Evolutionary conservation across 2,113 vertebrate genomes (phyloP), one percentile per base, ranked within the genome.

Genomic region (Anhinga rufa): DNA sequence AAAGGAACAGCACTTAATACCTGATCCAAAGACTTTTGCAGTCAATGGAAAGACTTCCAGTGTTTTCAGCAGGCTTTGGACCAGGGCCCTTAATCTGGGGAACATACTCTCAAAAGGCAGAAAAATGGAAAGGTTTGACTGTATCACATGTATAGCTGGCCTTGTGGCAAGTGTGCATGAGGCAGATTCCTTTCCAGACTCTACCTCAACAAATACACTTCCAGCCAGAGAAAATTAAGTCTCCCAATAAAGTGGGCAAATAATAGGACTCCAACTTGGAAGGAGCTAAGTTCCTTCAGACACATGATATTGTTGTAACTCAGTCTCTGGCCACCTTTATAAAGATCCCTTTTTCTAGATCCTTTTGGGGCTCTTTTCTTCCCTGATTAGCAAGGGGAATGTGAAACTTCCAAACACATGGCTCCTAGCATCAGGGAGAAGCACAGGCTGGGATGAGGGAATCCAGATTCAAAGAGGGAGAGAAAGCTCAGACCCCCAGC

Each of bases 151-250:
- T 71, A 92, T 77, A 85, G 88, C 80, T 95, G 90, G 87, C 93
- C 82, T 82, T 76, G 85, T 55, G 69, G 80, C 57, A 95, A 92
- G 54, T 25, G 84, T 74, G 90, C 55, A 91, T 90, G 68, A 92
- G 55, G 92, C 65, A 93, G 52, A 95, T 76, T 91, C 79, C 78
- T 77, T 86, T 95, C 92, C 95, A 96, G 85, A 87, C 25, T 93
- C 91, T 80, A 96, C 93, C 89, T 95, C 94, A 96, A 96, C 64
- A 97, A 94, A 95, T 86, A 90, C 29, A 28, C 17, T 86, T 91
- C 55, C n/a, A 94, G 69, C 70, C 84, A 95, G 89, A 93, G 70
- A 94, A 95, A 97, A 89, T 93, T 49, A 96, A 36, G 46, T 79
- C 77, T 95, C 86, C 81, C 68, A 91, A 18, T 81, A 93, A 91